Conservation (phyloP, 2,797 vertebrate genomes). For the Phataginus tetradactyla region DNA sequence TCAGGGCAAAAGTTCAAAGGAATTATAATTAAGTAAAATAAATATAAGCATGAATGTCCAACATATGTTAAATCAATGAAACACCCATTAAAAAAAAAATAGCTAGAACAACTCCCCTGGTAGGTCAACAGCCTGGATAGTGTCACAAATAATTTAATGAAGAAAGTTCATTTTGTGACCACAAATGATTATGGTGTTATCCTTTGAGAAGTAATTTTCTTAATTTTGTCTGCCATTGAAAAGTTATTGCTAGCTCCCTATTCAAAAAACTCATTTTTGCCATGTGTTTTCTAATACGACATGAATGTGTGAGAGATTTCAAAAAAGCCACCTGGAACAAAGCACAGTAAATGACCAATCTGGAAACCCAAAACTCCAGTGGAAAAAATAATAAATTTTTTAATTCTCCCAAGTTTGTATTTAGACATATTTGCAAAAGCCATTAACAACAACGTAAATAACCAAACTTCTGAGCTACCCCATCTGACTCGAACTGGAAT, state of each 20-base stretch:
- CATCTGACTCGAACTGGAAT: neutral
- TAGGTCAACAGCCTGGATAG: neutral
- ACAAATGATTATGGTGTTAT: neutral
- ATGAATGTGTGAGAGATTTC: neutral
- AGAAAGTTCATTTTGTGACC: neutral
- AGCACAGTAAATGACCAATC: neutral
- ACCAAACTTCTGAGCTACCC: neutral
- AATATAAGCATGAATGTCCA: constrained; percentile 49
- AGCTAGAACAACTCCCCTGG: neutral
- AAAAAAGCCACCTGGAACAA: neutral
- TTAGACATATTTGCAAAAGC: neutral
- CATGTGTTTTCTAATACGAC: neutral
- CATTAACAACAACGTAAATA: constrained; percentile 19
- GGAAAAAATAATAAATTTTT: constrained; percentile 41
- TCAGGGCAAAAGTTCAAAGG: constrained; percentile 56
- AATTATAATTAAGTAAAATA: constrained; percentile 70
- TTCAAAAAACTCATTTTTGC: neutral
- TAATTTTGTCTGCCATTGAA: neutral
- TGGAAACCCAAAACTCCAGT: neutral
- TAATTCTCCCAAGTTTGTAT: neutral
- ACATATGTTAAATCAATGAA: constrained; percentile 61
- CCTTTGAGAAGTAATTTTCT: constrained; percentile 17
- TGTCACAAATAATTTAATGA: constrained; percentile 35
- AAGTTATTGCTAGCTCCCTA: neutral
- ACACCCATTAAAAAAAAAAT: neutral